Percentiles rank a stretch among this genome's conserved stretches.
These are phyloP conservation scores for Pelobates fuscus DNA, from an alignment of 2,113 vertebrate genomes.

Conservation along the genomic window DNA sequence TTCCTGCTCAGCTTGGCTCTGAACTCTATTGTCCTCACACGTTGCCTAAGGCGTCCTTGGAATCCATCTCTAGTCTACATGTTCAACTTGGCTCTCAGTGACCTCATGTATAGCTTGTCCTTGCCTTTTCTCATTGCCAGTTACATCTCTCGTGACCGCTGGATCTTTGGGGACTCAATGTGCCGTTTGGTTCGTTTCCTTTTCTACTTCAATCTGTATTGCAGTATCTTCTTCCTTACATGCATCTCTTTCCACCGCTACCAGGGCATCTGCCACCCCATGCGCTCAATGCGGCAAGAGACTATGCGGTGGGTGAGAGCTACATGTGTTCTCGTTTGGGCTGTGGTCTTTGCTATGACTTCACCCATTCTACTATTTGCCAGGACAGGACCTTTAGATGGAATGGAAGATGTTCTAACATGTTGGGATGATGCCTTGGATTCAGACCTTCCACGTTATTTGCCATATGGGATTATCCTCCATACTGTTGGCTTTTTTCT, in stretches of 20 bases:
- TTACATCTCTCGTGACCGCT: constrained; percentile 72
- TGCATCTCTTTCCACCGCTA: constrained; percentile 87
- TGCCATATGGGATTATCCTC: constrained; percentile 75
- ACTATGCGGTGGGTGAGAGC: constrained; percentile 71
- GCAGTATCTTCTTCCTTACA: constrained; percentile 86
- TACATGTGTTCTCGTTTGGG: constrained; percentile 73
- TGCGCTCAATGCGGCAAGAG: constrained; percentile 73
- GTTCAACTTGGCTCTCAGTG: constrained; percentile 83
- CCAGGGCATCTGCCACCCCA: constrained; percentile 68
- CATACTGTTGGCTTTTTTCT: constrained; percentile 76
- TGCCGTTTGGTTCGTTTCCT: constrained; percentile 82
- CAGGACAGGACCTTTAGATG: constrained; percentile 63
- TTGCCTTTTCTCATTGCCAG: constrained; percentile 85
- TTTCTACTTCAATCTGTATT: constrained; percentile 90
- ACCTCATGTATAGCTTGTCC: constrained; percentile 79
- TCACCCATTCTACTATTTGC: constrained; percentile 79
- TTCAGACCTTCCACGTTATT: constrained; percentile 72
- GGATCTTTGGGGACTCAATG: constrained; percentile 86
- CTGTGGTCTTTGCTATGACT: constrained; percentile 74
- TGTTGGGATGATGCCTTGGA: constrained; percentile 81
- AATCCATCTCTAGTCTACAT: constrained; percentile 85
- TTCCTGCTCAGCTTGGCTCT: constrained; percentile 77
- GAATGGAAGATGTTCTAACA: constrained; percentile 61
- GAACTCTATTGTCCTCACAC: constrained; percentile 74
- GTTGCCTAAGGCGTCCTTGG: constrained; percentile 71